phyloP scores from a whole-genome alignment of 2,888 invertebrate species.

The Sinopyrophorus schimmeli region DNA sequence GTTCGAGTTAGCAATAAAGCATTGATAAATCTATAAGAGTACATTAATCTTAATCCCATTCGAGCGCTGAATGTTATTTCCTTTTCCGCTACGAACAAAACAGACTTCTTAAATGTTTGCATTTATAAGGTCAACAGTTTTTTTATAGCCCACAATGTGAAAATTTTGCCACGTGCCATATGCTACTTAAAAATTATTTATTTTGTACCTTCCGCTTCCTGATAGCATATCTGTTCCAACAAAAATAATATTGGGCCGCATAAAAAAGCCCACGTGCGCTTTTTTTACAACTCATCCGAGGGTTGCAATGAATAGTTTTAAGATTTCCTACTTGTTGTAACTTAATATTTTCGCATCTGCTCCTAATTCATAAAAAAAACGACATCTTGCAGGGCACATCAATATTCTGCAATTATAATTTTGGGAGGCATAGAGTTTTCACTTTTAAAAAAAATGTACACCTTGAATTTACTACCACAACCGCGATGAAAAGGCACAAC shows the following conservation, averaged over 20 bases:
- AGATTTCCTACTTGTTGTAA: conserved; percentile 27
- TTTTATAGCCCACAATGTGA: conserved; percentile 8
- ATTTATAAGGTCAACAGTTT: conserved; percentile 24
- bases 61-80: conserved; percentile 13
- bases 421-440: too few relatives aligned
- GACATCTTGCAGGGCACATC: too few relatives aligned
- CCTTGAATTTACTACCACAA: too few relatives aligned
- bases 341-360: conserved; percentile 32
- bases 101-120: conserved; percentile 22
- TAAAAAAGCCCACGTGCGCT: conserved; percentile 27
- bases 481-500: too few relatives aligned
- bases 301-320: conserved; percentile 31
- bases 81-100: conserved; percentile 22
- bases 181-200: conserved; percentile 27
- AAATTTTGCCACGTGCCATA: conserved; percentile 33
- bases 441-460: too few relatives aligned
- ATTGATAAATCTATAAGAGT: conserved; percentile 11
- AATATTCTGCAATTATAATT: too few relatives aligned
- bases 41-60: conserved; percentile 21
- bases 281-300: conserved; percentile 22
- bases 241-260: conserved; percentile 13
- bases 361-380: too few relatives aligned
- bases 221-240: conserved; percentile 16
- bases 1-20: conserved; percentile 19
- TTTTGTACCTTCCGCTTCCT: conserved; percentile 30